Evolutionary conservation across 2,888 invertebrate species (phyloP).

Genomic region (Pristionchus arcanus): DNA sequence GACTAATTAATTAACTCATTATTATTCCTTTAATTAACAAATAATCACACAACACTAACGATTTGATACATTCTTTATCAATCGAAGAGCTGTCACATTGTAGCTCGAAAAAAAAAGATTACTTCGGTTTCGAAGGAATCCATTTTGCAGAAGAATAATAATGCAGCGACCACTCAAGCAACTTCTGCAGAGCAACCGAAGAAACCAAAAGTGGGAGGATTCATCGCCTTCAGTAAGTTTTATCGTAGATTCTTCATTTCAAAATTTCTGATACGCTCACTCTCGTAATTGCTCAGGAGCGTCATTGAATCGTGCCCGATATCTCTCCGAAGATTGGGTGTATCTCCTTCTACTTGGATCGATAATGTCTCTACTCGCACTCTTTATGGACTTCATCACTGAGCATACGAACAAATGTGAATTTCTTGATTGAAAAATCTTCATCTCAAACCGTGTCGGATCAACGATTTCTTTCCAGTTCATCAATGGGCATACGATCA

Average conservation of each 20-base stretch:
- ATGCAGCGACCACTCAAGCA: neutral
- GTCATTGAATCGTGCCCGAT: constrained; percentile 35
- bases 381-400: constrained; percentile 45
- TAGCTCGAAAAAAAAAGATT: neutral
- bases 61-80: too few relatives aligned
- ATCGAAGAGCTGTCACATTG: neutral
- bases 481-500: constrained; percentile 43
- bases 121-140: neutral
- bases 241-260: neutral
- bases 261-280: neutral
- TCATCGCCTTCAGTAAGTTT: neutral
- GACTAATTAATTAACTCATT: neutral
- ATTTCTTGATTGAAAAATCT: neutral
- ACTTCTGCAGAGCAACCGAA: neutral
- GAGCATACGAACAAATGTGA: constrained; percentile 16
- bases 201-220: neutral
- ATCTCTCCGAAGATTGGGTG: constrained; percentile 80
- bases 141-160: neutral
- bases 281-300: neutral
- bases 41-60: too few relatives aligned
- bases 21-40: too few relatives aligned
- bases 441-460: neutral
- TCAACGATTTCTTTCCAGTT: neutral
- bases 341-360: constrained; percentile 80
- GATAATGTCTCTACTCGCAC: constrained; percentile 77